Base-by-base conservation (phyloP, 1,140 invertebrate genomes). In the Calephelis virginiensis region DNA sequence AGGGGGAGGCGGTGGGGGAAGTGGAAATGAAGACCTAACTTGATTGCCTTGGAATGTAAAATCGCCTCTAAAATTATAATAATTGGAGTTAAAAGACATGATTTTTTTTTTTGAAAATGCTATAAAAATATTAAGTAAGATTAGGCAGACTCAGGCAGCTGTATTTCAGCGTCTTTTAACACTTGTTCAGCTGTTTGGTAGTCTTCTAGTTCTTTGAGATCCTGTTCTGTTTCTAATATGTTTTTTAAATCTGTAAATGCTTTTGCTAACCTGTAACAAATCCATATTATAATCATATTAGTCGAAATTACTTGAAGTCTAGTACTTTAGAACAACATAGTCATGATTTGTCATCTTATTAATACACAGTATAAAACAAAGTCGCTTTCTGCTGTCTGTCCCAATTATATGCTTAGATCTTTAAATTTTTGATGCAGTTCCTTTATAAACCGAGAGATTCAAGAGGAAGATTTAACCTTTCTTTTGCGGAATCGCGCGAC, bases 191-290 rank as follows among this genome's bases (percentile, higher is more conserved):
- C 96, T 56, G 94, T 92, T 14, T 92, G 82, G 70, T 95, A 97
- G 56, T 94, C 94, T 81, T 95, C 95, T 8, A 93, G 86, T 75
- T 96, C 95, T 81, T 94, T 94, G 6, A 97, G 92, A 79, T 97
- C 95, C 80, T 93, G 88, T 82, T 97, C 96, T 8, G 93, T 93
- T 68, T 95, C 94, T 46, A 97, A 78, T 63, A 95, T 93, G 56
- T 92, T 93, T 85, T 96, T 94, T 12, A 98, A 92, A 67, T 97
- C 95, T 69, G 94, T 93, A 75, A 92, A 95, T 46, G 97, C 96
- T 84, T 94, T 95, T 13, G 92, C 87, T 60, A 97, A 90, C 81
- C 96, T 94, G 80, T n/a, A 77, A 86, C 17, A 62, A 53, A 64
- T 56, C 2, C 28, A 28, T 28, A 28, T 28, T 28, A 28, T 28